Percentiles rank a stretch among this genome's conserved stretches.
phyloP scores from a whole-genome alignment of 2,113 vertebrate species.

The Cacatua alba region DNA sequence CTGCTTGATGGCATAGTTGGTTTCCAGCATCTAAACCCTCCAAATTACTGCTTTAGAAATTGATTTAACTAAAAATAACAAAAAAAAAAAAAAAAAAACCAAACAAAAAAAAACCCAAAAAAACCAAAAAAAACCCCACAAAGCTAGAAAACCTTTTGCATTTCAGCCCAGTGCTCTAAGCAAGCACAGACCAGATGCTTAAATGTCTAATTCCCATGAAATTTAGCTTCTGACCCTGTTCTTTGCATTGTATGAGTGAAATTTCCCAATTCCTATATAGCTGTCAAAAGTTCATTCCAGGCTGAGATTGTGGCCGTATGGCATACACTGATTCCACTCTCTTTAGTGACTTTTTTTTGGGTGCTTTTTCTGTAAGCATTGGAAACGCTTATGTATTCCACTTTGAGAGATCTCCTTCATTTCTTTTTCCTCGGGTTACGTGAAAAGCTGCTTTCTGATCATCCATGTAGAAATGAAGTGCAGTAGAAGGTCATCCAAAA shows the following conservation, averaged over 20 bases:
- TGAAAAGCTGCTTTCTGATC: background rate
- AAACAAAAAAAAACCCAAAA: background rate
- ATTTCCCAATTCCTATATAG: background rate
- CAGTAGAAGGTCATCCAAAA: background rate
- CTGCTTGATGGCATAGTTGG: background rate
- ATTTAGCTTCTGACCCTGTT: background rate
- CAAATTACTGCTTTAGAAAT: background rate
- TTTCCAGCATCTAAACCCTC: background rate
- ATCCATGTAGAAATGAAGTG: background rate
- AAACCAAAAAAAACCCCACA: background rate
- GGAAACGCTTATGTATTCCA: background rate
- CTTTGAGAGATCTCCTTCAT: background rate
- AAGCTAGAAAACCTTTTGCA: background rate
- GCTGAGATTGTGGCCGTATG: background rate
- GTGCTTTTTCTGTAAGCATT: background rate
- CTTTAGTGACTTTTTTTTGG: background rate
- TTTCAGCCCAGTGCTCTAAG: background rate
- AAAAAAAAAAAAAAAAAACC: no score
- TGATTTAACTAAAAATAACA: background rate
- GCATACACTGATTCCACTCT: background rate
- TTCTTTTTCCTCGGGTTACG: background rate
- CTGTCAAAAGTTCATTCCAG: background rate
- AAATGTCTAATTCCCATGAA: background rate
- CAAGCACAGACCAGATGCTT: background rate
- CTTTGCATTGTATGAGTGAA: background rate